Evolutionary conservation across 2,888 invertebrate species (phyloP).

Genomic region (Cephonodes hylas): DNA sequence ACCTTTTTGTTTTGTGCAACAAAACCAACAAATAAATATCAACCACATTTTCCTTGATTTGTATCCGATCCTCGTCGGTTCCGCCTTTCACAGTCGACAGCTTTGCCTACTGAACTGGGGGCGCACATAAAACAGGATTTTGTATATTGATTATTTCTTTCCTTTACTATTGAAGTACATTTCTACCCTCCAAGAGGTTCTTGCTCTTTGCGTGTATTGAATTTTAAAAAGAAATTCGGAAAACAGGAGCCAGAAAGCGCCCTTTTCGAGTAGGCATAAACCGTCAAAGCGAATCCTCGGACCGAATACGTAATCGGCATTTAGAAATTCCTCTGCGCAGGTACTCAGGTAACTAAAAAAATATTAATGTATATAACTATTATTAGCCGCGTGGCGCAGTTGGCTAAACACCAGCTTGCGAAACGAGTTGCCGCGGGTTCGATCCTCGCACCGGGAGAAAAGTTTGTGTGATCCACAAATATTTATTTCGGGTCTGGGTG

Average conservation of each 20-base stretch:
- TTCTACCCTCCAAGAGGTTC: slow-evolving; percentile 19
- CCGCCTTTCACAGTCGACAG: slow-evolving; percentile 12
- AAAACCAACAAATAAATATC: not conserved
- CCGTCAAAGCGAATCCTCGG: slow-evolving; percentile 12
- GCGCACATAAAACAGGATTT: slow-evolving; percentile 15
- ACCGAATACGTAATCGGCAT: slow-evolving; percentile 19
- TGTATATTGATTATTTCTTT: slow-evolving; percentile 37
- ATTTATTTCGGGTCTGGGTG: too few species aligned
- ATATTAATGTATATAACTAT: too few species aligned
- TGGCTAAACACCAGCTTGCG: too few species aligned
- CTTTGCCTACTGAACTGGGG: slow-evolving; percentile 12
- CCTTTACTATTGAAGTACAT: slow-evolving; percentile 23
- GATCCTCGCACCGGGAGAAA: too few species aligned
- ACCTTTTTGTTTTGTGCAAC: not conserved
- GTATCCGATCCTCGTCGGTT: slow-evolving; percentile 13
- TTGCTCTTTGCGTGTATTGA: slow-evolving; percentile 29
- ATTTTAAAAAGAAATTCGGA: slow-evolving; percentile 28
- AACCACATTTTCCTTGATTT: slow-evolving; percentile 23
- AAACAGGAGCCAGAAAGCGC: slow-evolving; percentile 28
- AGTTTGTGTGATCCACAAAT: too few species aligned
- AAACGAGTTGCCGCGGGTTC: too few species aligned
- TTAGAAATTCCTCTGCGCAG: slow-evolving; percentile 13
- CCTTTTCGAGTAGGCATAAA: slow-evolving; percentile 13
- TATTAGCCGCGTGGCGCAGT: too few species aligned
- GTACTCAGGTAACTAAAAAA: not conserved